Conservation (phyloP, 2,797 vertebrate genomes). For the Enteromius thamalakanensis region DNA sequence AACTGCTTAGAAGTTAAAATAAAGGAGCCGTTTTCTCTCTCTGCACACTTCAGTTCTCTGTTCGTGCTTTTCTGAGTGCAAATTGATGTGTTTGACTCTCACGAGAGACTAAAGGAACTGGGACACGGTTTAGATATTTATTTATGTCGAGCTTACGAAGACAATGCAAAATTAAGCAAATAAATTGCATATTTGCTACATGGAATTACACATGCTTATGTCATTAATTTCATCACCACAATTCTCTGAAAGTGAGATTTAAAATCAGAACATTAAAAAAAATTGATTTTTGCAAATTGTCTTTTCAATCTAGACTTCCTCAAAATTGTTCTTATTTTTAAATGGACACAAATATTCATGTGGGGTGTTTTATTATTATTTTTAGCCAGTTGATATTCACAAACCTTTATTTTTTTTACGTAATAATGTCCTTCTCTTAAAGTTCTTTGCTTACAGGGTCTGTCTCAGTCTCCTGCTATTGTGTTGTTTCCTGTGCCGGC, state of each 20-base stretch:
- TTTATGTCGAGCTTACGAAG: background rate
- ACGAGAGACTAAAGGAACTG: constrained; percentile 13
- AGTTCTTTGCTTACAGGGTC: constrained; percentile 47
- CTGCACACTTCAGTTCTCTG: constrained; percentile 32
- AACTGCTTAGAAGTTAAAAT: constrained; percentile 46
- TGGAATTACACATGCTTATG: background rate
- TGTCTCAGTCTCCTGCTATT: constrained; percentile 48
- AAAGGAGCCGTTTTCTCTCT: constrained; percentile 26
- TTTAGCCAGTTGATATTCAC: background rate
- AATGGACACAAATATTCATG: background rate
- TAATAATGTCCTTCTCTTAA: constrained; percentile 45
- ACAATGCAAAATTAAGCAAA: background rate
- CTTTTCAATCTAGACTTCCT: background rate
- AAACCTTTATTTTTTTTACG: background rate
- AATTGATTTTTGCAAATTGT: background rate
- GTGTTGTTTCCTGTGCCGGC: constrained; percentile 61
- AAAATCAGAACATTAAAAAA: background rate
- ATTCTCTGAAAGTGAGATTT: background rate
- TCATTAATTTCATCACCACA: background rate
- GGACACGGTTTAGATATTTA: constrained; percentile 10
- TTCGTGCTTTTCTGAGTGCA: constrained; percentile 32
- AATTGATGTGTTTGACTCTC: constrained; percentile 44
- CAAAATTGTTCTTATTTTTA: background rate
- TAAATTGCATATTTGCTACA: background rate
- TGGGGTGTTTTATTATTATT: background rate